Evolutionary conservation across 2,113 vertebrate genomes (phyloP).

Genomic region (Laticauda laticaudata): DNA sequence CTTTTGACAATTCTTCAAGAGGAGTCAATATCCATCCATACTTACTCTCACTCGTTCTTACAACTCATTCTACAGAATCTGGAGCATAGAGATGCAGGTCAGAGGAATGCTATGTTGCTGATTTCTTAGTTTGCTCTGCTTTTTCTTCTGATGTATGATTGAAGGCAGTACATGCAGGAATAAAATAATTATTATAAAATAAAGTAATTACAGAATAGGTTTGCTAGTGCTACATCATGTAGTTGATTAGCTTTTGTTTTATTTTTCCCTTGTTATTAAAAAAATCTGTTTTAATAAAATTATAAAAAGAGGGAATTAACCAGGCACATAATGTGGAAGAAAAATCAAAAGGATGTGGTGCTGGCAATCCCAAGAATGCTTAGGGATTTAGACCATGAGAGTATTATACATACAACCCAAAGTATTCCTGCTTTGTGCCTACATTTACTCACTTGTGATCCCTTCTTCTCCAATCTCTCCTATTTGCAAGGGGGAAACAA

Average conservation of each 20-base stretch:
- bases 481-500: neutral
- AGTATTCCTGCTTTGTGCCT: neutral
- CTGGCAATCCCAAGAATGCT: neutral
- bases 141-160: constrained; percentile 8
- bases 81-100: constrained; percentile 88
- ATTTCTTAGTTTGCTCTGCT: neutral
- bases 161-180: constrained; percentile 7
- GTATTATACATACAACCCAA: neutral
- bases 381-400: neutral
- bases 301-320: neutral
- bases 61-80: constrained; percentile 87
- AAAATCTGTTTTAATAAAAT: neutral
- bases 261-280: neutral
- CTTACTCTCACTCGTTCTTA: constrained; percentile 88
- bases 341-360: neutral
- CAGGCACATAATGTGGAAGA: neutral
- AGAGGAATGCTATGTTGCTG: constrained; percentile 37
- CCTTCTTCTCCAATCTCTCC: neutral
- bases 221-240: neutral
- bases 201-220: neutral
- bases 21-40: constrained; percentile 87
- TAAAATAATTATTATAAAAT: neutral
- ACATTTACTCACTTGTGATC: neutral
- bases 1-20: constrained; percentile 91
- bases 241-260: constrained; percentile 36